These are phyloP conservation scores for Pocillopora damicornis DNA, from an alignment of 64 coral and sea anemone genomes.

Conservation along the genomic window DNA sequence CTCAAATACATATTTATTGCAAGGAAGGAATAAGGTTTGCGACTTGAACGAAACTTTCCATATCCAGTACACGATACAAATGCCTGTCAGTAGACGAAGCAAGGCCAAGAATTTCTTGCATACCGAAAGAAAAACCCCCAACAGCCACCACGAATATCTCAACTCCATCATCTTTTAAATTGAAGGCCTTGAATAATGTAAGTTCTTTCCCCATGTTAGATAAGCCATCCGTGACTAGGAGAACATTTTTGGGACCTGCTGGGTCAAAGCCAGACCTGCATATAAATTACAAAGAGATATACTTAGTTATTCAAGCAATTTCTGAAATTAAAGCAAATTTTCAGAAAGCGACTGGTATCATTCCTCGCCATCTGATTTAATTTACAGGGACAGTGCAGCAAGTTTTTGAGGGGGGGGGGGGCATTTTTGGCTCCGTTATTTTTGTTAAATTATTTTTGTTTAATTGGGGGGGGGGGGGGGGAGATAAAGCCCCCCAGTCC, in stretches of 20 bases:
- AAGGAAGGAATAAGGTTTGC: slow-evolving; percentile 1
- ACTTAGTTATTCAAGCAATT: too few species aligned
- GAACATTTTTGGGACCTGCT: slow-evolving; percentile 26
- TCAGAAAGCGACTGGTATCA: not conserved
- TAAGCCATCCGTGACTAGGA: slow-evolving; percentile 36
- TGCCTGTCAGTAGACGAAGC: slow-evolving; percentile 16
- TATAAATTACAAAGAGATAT: not conserved
- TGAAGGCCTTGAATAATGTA: slow-evolving; percentile 26
- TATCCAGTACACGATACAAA: slow-evolving; percentile 25
- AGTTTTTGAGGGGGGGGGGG: too few species aligned
- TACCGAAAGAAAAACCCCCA: slow-evolving; percentile 4
- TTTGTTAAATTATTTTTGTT: too few species aligned
- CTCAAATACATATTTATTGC: not conserved
- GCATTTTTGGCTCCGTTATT: too few species aligned
- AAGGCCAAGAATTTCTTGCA: slow-evolving; percentile 24
- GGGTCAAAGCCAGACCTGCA: slow-evolving; percentile 31
- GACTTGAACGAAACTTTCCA: slow-evolving; percentile 2
- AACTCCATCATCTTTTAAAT: slow-evolving; percentile 10
- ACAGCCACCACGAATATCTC: slow-evolving; percentile 41
- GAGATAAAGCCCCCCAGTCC: too few species aligned
- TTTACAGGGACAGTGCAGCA: too few species aligned
- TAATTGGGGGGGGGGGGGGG: too few species aligned
- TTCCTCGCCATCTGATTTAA: not conserved
- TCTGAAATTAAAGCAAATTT: too few species aligned
- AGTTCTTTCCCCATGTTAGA: slow-evolving; percentile 35